Percentiles rank a stretch among this genome's conserved stretches.
Evolutionary conservation across 2,888 invertebrate genomes (phyloP).

Genomic region (Tachina fera): DNA sequence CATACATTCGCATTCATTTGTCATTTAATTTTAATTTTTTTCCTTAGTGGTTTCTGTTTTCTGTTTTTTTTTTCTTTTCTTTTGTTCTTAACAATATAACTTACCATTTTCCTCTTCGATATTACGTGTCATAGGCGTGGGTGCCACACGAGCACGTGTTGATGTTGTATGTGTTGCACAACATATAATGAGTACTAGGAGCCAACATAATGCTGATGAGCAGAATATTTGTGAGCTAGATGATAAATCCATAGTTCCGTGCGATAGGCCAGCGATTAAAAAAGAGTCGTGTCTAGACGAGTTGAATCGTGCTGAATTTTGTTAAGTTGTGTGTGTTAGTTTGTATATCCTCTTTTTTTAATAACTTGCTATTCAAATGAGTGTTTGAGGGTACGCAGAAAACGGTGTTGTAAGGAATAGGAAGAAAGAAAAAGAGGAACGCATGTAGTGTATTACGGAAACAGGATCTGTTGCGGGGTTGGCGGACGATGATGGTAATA

Average conservation of each 20-base stretch:
- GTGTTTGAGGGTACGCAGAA: constrained; percentile 8
- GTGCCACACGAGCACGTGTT: constrained; percentile 79
- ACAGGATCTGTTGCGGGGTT: constrained; percentile 4
- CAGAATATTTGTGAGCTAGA: constrained; percentile 35
- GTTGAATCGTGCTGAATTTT: constrained; percentile 6
- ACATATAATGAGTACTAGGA: constrained; percentile 73
- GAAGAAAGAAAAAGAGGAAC: not conserved
- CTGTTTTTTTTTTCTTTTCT: constrained; percentile 4
- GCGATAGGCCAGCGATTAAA: not conserved
- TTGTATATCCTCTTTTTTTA: not conserved
- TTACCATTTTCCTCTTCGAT: constrained; percentile 83
- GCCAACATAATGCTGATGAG: constrained; percentile 69
- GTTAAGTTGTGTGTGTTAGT: constrained; percentile 8
- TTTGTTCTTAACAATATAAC: constrained; percentile 67
- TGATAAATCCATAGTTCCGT: constrained; percentile 65
- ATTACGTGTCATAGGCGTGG: constrained; percentile 81
- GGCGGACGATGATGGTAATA: not conserved
- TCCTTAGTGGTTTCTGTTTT: not conserved
- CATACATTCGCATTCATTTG: no score
- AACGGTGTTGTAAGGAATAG: constrained; percentile 1
- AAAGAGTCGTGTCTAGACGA: constrained; percentile 2
- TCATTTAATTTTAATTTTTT: not conserved
- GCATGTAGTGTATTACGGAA: not conserved
- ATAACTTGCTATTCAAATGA: constrained; percentile 30
- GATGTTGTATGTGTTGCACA: constrained; percentile 72